Evolutionary conservation across 2,888 invertebrate genomes (phyloP), one percentile per base, ranked within the genome.

Genomic region (Drosophila anomelani): DNA sequence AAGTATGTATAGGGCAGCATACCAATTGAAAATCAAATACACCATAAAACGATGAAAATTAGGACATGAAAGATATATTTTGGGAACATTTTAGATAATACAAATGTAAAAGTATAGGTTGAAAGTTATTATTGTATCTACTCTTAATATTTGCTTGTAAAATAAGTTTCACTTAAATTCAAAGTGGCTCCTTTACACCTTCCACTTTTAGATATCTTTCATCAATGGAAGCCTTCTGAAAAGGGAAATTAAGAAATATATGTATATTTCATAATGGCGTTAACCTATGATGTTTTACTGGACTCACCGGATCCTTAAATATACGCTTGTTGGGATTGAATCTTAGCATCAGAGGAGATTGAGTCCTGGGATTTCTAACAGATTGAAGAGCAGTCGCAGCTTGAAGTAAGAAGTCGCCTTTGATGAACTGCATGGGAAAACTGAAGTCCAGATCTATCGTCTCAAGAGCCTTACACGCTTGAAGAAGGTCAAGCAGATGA

Each of bases 281-380:
- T 44, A 8, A 3, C 7, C 23, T 7, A 1, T 1, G 2, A 4
- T 13, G 36, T 23, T 44, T 46, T 26, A 46, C 26, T 5, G 2
- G n/a, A 26, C 58, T 38, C 51, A 59, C 51, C 38, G 51, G 58
- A 17, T 49, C 38, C 26, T 10, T 46, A 4, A 59, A 38, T 17
- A 13, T 15, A 29, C 17, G 17, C 58, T 20, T 29, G 4, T 26
- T 38, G 4, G 38, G 10, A 2, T 17, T 36, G 4, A 36, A 49
- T 36, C 12, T 38, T 13, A 58, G 13, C 47, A 7, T 49, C 4
- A 58, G 9, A 4, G 58, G 58, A 26, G 9, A 0, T 1, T 17
- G 58, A 26, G 4, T 0, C 26, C 7, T 29, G 0, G 58, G 26
- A 49, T 38, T 17, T 29, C 58, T 15, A 6, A 36, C 36, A 10